Conservation (phyloP, 2,113 vertebrate species). For the Paramisgurnus dabryanus region DNA sequence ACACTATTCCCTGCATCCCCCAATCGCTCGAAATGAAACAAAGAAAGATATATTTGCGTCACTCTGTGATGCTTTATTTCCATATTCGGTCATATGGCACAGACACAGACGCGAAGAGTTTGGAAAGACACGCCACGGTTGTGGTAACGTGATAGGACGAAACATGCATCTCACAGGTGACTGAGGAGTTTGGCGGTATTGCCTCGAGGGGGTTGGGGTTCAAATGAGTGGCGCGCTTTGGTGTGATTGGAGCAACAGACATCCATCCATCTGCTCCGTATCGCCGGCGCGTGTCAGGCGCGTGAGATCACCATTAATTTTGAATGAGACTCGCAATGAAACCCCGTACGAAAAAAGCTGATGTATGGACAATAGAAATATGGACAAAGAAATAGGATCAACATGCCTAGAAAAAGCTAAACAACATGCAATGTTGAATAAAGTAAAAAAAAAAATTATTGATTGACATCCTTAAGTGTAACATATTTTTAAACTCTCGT, state of each 20-base stretch:
- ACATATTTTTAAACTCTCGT: too few species aligned
- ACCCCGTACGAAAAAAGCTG: background rate
- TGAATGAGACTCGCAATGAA: background rate
- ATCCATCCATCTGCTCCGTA: slow-evolving; percentile 70
- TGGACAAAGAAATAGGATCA: background rate
- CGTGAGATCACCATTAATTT: slow-evolving; percentile 64
- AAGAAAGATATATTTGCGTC: background rate
- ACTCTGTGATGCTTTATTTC: background rate
- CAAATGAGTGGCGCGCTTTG: slow-evolving; percentile 35
- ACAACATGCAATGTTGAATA: too few species aligned
- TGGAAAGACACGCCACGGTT: slow-evolving; percentile 47
- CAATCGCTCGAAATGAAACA: background rate
- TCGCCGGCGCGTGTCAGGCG: slow-evolving; percentile 76
- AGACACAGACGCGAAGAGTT: slow-evolving; percentile 47
- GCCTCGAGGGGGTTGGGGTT: slow-evolving; percentile 19
- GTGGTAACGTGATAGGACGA: slow-evolving; percentile 48
- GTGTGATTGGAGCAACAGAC: slow-evolving; percentile 27
- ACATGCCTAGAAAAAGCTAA: background rate
- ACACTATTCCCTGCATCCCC: background rate
- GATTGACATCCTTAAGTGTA: too few species aligned
- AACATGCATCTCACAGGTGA: slow-evolving; percentile 34
- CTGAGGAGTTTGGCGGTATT: slow-evolving; percentile 1
- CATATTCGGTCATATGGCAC: slow-evolving; percentile 8
- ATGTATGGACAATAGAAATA: background rate
- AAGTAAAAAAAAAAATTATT: too few species aligned